Evolutionary conservation across 2,888 invertebrate genomes (phyloP), one percentile per base, ranked within the genome.

Genomic region (Magallana nippona): DNA sequence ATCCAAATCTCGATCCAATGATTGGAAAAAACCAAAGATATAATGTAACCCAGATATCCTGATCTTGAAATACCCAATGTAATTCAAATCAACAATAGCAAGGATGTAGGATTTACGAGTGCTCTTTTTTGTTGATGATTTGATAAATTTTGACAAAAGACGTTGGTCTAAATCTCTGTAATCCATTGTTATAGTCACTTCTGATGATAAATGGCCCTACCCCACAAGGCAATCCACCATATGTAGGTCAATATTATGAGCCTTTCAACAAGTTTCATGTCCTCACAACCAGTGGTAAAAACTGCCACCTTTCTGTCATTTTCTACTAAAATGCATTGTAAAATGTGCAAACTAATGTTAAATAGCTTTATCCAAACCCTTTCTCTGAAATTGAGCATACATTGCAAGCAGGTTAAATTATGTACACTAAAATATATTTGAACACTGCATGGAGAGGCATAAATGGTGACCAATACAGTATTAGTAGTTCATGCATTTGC

Each of bases 101-200:
- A 27, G 15, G 32, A 71, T 10, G 22, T 27, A 27, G 22, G 32
- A 32, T 71, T 71, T 71, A 22, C 71, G 32, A 32, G 71, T 71
- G 71, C 71, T 22, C 71, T 32, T 71, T 44, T 71, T 27, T 71
- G 71, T 71, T 11, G 5, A 22, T 27, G 71, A 71, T 71, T 71
- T 71, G 71, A 71, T 71, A 71, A 71, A 71, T 71, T 27, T 71
- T 71, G 71, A 71, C 71, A 71, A 71, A 71, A 71, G 71, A 71
- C 71, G 19, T 71, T 71, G 71, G 71, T 71, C 71, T 71, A 71
- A 71, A 71, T 71, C 71, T 71, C 71, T 10, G 71, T 71, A 71
- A 71, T 71, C 27, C 27, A 71, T 71, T 71, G 71, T 71, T 27
- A 71, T 11, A 62, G 71, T 27, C 71, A 27, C 15, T 22, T 71